Conservation (phyloP, 2,888 invertebrate species). For the Kuschelorhynchus macadamiae region DNA sequence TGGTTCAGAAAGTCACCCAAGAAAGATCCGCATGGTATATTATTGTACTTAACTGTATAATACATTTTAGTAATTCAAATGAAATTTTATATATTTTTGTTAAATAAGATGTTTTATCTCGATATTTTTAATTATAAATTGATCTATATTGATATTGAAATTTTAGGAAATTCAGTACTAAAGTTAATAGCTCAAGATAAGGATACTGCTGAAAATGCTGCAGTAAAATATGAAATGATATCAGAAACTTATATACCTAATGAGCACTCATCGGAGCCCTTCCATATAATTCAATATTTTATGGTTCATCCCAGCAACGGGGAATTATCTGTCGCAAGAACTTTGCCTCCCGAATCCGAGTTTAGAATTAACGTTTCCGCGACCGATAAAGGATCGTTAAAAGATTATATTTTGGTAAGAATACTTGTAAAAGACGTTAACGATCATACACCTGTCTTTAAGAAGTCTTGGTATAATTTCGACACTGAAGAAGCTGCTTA, state of each 20-base stretch:
- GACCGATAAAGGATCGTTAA: constrained; percentile 81
- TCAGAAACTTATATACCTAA: constrained; percentile 78
- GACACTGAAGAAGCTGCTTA: constrained; percentile 86
- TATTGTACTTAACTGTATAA: too few species aligned
- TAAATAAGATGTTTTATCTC: too few species aligned
- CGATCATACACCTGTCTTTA: constrained; percentile 87
- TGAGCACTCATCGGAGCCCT: constrained; percentile 67
- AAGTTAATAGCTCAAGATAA: constrained; percentile 81
- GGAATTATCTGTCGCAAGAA: constrained; percentile 80
- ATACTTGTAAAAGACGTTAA: constrained; percentile 86
- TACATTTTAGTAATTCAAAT: too few species aligned
- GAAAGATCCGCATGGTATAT: too few species aligned
- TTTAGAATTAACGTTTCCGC: constrained; percentile 83
- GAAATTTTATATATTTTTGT: too few species aligned
- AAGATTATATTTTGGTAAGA: constrained; percentile 78
- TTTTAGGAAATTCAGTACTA: constrained; percentile 70
- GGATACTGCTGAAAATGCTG: constrained; percentile 80
- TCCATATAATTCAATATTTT: constrained; percentile 77
- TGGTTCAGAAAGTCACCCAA: too few species aligned
- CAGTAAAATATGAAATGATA: constrained; percentile 79
- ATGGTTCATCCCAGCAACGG: constrained; percentile 83
- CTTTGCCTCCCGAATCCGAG: constrained; percentile 81
- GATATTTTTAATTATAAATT: too few species aligned
- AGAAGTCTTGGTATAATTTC: constrained; percentile 86
- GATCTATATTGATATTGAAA: too few species aligned